Base-by-base conservation (phyloP, 1,140 invertebrate species). In the Formica selysi region DNA sequence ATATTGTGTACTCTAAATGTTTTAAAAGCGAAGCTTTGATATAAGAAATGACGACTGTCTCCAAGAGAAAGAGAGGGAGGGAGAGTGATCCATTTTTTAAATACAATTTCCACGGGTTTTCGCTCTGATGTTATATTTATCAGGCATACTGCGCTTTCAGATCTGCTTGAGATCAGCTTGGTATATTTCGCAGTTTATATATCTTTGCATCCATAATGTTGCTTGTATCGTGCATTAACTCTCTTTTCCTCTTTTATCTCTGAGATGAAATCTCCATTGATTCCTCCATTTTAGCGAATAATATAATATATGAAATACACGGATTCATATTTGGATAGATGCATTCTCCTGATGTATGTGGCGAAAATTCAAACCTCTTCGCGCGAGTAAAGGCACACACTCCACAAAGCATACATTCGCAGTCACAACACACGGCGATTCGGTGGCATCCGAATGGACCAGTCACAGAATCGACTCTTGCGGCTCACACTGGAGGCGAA, bases 401-500 rank as follows among this genome's bases (percentile, higher is more conserved):
- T 26, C 51, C 68, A 84, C 48, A 38, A 59, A 67, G 54, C 41
- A 84, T 68, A 85, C 79, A 71, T 65, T 85, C 68, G 36, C 79
- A 86, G 32, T 54, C 80, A 85, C 68, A 74, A 79, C 54, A 62
- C 26, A 62, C 54, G 54, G 26, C 68, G 68, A n/a, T 73, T 83
- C 68, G 57, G 79, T 74, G 68, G n/a, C 68, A 44, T 71, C 54
- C 76, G 61, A 68, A 85, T 78, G 61, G 62, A 73, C 44, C 59
- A 65, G 73, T 85, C 81, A 65, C 73, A 61, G 59, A 57, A 67
- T 78, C 71, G 71, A 64, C 71, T 64, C 61, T 76, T 38, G 81
- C 41, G 71, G 54, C 41, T 85, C 73, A 61, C 81, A 85, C 74
- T 78, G 44, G 41, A 85, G 81, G 73, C 73, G 79, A 83, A 85